A percentile compares a stretch with the other conserved stretches of the same genome.
phyloP scores from a whole-genome alignment of 1,140 invertebrate species.

The Macrobrachium rosenbergii region DNA sequence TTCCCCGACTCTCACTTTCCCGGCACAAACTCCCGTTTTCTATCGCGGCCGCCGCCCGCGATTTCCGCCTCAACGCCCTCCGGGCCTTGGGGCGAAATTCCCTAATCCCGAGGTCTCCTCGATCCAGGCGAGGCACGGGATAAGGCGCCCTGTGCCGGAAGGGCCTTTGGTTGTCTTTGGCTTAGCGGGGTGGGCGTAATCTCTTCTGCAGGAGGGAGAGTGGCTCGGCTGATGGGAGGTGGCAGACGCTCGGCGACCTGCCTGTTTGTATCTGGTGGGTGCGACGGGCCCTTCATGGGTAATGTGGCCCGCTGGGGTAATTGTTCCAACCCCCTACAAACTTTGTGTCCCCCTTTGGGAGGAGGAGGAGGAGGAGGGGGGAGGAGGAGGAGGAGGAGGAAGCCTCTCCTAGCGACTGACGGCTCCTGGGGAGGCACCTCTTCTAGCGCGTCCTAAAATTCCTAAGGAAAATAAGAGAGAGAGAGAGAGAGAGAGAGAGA shows the following conservation, averaged over 20 bases:
- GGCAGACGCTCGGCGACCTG: slow-evolving; percentile 61
- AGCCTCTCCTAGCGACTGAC: slow-evolving; percentile 5
- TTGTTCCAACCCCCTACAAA: slow-evolving; percentile 60
- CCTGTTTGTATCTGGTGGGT: slow-evolving; percentile 63
- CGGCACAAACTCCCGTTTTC: slow-evolving; percentile 65
- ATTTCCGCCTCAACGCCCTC: slow-evolving; percentile 35
- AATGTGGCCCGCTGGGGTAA: slow-evolving; percentile 61
- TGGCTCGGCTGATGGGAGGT: slow-evolving; percentile 62
- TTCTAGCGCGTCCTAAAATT: not conserved
- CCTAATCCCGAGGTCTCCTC: not conserved
- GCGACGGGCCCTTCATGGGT: slow-evolving; percentile 61
- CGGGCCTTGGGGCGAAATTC: slow-evolving; percentile 18
- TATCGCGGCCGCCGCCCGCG: slow-evolving; percentile 2
- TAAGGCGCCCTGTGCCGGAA: slow-evolving; percentile 43
- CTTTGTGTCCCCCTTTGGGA: slow-evolving; percentile 53
- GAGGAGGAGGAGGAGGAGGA: not conserved
- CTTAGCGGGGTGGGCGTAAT: slow-evolving; percentile 33
- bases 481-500: no score
- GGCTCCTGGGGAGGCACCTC: not conserved
- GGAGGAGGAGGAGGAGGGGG: not conserved
- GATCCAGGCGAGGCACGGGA: slow-evolving; percentile 6
- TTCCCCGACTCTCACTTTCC: slow-evolving; percentile 64
- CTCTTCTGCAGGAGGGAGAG: slow-evolving; percentile 62
- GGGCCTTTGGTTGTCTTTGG: slow-evolving; percentile 51
- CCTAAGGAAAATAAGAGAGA: slow-evolving; percentile 6